Evolutionary conservation across 1,140 invertebrate genomes (phyloP), one percentile per base, ranked within the genome.

Genomic region (Drosophila chauvacae): DNA sequence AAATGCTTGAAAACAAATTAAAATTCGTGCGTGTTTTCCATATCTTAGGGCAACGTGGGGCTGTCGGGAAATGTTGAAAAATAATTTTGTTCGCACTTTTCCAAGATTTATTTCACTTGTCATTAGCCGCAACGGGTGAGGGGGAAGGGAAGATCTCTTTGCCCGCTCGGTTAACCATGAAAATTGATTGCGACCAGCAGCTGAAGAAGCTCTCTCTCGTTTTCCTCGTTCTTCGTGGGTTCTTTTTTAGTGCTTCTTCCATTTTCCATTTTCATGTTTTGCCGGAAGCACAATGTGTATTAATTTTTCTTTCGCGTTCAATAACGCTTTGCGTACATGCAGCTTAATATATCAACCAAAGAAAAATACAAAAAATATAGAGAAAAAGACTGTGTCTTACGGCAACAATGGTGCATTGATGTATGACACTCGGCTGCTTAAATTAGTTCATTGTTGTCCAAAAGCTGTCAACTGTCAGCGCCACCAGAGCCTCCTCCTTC

Each of bases 361-460:
- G 47, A 4, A 53, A 59, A 51, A 75, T 58, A 65, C 28, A 51
- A 53, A 53, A 58, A 57, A 37, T 37, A 39, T 44, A 59, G 33
- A 33, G 45, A 68, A 42, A 33, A 20, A 16, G n/a, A 18, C 45
- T 45, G 30, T 35, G 44, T 28, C 14, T 9, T 48, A 23, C 26
- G 28, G 42, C 56, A 73, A 58, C 58, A 80, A 68, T 37, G 53
- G 42, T 33, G 51, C 48, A 61, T 64, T 84, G 84, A 85, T 90
- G 80, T 72, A 84, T 81, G 81, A 71, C 81, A 90, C 63, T 90
- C 45, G 60, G 70, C 20, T 72, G 77, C 68, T 66, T 90, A 88
- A 88, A 88, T 88, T 88, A 90, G 85, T 85, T 90, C 81, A 90
- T 81, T 85, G 85, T 88, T 88, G 66, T 90, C 81, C 81, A 64